Percentiles rank a stretch among this genome's conserved stretches.
Conservation (phyloP, 2,888 invertebrate species). For the Lycia hirtaria region DNA sequence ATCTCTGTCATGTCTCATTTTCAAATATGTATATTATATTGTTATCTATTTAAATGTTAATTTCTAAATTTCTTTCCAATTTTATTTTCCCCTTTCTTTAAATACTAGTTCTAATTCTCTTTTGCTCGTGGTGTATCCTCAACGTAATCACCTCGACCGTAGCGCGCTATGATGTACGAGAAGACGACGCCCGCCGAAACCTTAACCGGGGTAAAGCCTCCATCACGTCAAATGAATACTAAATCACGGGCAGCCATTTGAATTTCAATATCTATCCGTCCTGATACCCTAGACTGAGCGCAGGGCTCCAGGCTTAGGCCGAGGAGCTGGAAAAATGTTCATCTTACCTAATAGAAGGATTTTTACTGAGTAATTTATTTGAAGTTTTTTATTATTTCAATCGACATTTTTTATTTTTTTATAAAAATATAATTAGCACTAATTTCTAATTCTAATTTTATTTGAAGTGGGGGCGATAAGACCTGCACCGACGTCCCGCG, state of each 20-base stretch:
- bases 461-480: too few relatives aligned
- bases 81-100: too few relatives aligned
- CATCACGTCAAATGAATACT: constrained; percentile 85
- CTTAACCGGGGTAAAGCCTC: constrained; percentile 83
- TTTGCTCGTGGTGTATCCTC: constrained; percentile 46
- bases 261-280: constrained; percentile 81
- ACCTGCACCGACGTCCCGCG: too few relatives aligned
- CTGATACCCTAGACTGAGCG: constrained; percentile 39
- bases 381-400: background rate
- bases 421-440: too few relatives aligned
- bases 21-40: too few relatives aligned
- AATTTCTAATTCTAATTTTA: too few relatives aligned
- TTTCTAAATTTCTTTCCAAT: too few relatives aligned
- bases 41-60: too few relatives aligned
- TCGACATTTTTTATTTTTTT: background rate
- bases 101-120: background rate
- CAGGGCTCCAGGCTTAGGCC: constrained; percentile 3
- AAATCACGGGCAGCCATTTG: constrained; percentile 81
- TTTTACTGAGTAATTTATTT: background rate
- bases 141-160: constrained; percentile 64
- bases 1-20: too few relatives aligned
- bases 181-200: constrained; percentile 84
- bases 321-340: background rate
- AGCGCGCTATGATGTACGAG: constrained; percentile 83
- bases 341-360: background rate